Evolutionary conservation across 2,113 vertebrate species (phyloP).

Genomic region (Cheirogaleus medius): DNA sequence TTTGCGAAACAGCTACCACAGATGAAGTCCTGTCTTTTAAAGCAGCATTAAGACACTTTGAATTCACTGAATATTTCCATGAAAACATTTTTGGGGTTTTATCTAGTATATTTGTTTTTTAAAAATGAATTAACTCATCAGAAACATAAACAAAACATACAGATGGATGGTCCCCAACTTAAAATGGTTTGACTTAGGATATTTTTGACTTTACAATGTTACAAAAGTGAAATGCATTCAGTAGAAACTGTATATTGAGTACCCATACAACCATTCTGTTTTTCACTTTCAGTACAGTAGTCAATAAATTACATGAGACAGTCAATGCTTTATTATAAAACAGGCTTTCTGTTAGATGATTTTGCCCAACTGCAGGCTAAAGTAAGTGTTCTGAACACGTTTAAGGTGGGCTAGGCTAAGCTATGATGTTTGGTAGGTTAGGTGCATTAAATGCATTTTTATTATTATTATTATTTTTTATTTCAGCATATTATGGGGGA

Average conservation of each 20-base stretch:
- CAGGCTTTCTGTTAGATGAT: background rate
- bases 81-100: background rate
- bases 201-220: background rate
- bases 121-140: background rate
- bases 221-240: background rate
- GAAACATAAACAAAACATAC: background rate
- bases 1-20: background rate
- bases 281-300: background rate
- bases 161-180: background rate
- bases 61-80: background rate
- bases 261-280: background rate
- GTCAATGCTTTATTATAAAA: background rate
- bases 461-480: no score
- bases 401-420: background rate
- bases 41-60: background rate
- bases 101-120: background rate
- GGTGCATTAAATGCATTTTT: background rate
- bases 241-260: background rate
- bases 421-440: background rate
- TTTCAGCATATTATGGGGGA: no score
- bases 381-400: background rate
- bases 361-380: background rate
- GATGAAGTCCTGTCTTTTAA: background rate
- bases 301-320: background rate
- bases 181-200: background rate